Base-by-base conservation (phyloP, 1,140 invertebrate genomes). In the Drosophila persimilis region DNA sequence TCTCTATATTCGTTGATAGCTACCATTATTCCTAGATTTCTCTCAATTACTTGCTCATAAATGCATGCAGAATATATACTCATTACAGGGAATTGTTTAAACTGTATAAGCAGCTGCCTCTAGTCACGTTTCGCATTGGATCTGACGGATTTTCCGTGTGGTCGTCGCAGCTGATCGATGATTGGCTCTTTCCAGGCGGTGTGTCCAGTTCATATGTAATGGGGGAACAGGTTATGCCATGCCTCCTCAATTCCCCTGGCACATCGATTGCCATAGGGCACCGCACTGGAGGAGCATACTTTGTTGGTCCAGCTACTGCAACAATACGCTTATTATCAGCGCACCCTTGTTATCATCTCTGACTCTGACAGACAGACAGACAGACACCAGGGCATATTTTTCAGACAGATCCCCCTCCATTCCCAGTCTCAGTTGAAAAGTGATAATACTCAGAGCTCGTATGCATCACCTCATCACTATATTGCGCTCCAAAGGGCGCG, bases 191-290 rank as follows among this genome's bases (percentile, higher is more conserved):
- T 50, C 41, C 43, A 8, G 54, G 57, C 57, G 69, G 63, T 74
- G 75, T 78, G 70, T 70, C 76, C 58, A 45, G 13, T 66, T 72
- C 70, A 76, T 80, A 80, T 58, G 56, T 71, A 80, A 76, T 57
- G 6, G 43, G 2, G n/a, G 8, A 35, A 35, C 31, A 11, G 31
- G 31, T 35, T 35, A 3, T 35, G 29, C 29, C 29, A 2, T 31
- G 31, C 31, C 31, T 11, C 31, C 9, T 11, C 31, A 4, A 35
- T 35, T 3, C 31, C 9, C 31, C 31, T 35, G 31, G 3, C 1
- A 11, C 9, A 11, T 35, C 31, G 31, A 65, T 51, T 48, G 9
- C n/a, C 15, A 8, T 13, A 47, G 48, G 31, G 43, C 4, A 9
- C 31, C 9, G n/a, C 39, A 22, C 1, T 2, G 3, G 6, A 31